Evolutionary conservation across 2,113 vertebrate genomes (phyloP).

Genomic region (Xiphophorus couchianus): DNA sequence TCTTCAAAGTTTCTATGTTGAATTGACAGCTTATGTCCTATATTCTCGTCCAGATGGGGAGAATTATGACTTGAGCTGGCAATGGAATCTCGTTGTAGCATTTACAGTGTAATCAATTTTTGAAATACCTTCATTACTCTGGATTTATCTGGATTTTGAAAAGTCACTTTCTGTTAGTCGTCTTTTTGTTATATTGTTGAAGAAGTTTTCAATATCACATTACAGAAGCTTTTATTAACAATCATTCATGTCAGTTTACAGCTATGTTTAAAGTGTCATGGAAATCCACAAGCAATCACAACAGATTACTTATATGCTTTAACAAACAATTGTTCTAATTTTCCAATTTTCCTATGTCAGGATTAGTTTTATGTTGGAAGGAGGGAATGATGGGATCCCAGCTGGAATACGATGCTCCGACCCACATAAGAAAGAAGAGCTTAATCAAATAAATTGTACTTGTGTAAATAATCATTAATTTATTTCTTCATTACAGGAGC

Average conservation of each 20-base stretch:
- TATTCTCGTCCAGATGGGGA: constrained; percentile 44
- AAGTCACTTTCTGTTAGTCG: constrained; percentile 22
- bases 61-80: constrained; percentile 27
- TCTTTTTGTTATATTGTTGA: neutral
- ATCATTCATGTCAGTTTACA: neutral
- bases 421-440: no score
- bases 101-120: constrained; percentile 34
- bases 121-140: constrained; percentile 34
- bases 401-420: no score
- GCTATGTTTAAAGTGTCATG: neutral
- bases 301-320: neutral
- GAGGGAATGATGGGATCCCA: no score
- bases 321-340: neutral
- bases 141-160: constrained; percentile 43
- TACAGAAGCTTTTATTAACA: neutral
- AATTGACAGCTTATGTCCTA: constrained; percentile 63
- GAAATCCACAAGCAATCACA: neutral
- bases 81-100: constrained; percentile 29
- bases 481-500: no score
- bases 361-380: neutral
- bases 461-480: neutral
- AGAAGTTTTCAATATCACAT: neutral
- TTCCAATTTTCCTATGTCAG: neutral
- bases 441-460: neutral
- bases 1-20: constrained; percentile 37